phyloP scores from a whole-genome alignment of 92 coral and sea anemone genomes.

The Nematostella vectensis region DNA sequence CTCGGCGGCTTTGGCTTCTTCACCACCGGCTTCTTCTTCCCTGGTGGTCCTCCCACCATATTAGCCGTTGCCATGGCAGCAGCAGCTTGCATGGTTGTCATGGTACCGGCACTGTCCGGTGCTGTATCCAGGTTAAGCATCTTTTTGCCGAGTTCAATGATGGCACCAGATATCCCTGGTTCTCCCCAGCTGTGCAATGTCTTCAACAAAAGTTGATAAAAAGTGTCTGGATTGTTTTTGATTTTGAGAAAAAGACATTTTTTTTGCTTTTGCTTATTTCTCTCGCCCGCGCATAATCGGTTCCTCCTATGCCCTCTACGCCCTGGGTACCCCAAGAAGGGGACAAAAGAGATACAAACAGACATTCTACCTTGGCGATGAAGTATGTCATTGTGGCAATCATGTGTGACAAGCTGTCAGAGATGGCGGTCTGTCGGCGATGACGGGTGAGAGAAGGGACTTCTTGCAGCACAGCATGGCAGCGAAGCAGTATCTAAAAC shows the following conservation, averaged over 20 bases:
- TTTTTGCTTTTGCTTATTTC: too few species aligned
- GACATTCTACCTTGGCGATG: slow-evolving; percentile 80
- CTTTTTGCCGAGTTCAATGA: slow-evolving; percentile 80
- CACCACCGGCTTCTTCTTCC: slow-evolving; percentile 50
- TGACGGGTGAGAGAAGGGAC: slow-evolving; percentile 86
- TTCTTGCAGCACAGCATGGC: slow-evolving; percentile 91
- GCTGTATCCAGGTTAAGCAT: slow-evolving; percentile 81
- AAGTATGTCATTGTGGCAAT: slow-evolving; percentile 84
- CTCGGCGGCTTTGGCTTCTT: slow-evolving; percentile 45
- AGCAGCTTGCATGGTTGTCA: slow-evolving; percentile 67
- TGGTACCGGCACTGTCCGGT: slow-evolving; percentile 73
- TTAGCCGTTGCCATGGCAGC: slow-evolving; percentile 72
- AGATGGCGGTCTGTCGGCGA: slow-evolving; percentile 63
- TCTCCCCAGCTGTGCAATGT: slow-evolving; percentile 70
- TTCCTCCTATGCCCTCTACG: too few species aligned
- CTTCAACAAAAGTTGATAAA: slow-evolving; percentile 18
- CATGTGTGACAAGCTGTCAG: slow-evolving; percentile 93
- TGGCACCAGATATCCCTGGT: slow-evolving; percentile 58
- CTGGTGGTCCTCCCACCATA: slow-evolving; percentile 51
- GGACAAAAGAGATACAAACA: too few species aligned
- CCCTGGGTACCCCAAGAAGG: too few species aligned
- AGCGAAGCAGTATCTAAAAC: slow-evolving; percentile 59
- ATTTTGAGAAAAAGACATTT: too few species aligned
- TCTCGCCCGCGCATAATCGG: too few species aligned
- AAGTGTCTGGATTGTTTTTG: too few species aligned